phyloP scores from a whole-genome alignment of 2,888 invertebrate genomes.

The Gymnosoma rotundatum region DNA sequence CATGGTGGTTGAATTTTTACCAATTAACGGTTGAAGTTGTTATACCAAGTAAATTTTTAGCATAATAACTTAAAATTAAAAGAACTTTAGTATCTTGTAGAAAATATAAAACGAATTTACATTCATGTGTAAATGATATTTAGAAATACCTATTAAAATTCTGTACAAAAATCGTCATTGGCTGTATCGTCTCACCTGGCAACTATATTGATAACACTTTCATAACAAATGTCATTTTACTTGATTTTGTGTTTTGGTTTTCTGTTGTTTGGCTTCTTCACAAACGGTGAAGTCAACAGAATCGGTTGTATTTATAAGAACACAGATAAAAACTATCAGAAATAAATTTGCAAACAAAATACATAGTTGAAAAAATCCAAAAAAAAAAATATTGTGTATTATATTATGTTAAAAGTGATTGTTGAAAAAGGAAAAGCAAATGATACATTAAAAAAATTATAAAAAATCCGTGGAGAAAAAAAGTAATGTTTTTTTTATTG shows the following conservation, averaged over 20 bases:
- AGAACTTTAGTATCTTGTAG: too few species aligned
- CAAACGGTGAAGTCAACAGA: constrained; percentile 11
- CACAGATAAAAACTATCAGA: neutral
- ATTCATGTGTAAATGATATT: too few species aligned
- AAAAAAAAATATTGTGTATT: neutral
- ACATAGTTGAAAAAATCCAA: too few species aligned
- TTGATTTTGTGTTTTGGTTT: constrained; percentile 37
- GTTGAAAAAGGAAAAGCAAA: neutral
- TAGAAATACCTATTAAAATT: too few species aligned
- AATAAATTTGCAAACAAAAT: constrained; percentile 17
- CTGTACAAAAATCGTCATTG: too few species aligned
- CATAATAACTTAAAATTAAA: too few species aligned
- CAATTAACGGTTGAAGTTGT: too few species aligned
- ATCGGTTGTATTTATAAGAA: constrained; percentile 16
- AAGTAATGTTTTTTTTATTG: constrained; percentile 44
- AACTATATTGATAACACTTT: too few species aligned
- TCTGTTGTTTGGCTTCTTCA: constrained; percentile 56
- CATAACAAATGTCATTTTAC: constrained; percentile 13
- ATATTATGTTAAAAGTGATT: constrained; percentile 22
- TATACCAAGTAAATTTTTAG: too few species aligned
- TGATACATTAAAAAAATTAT: constrained; percentile 36
- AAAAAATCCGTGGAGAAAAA: constrained; percentile 28
- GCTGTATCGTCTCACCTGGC: neutral
- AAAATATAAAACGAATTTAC: too few species aligned
- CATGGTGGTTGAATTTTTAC: too few species aligned